Evolutionary conservation across 2,888 invertebrate species (phyloP).

Genomic region (Limnephilus marmoratus): DNA sequence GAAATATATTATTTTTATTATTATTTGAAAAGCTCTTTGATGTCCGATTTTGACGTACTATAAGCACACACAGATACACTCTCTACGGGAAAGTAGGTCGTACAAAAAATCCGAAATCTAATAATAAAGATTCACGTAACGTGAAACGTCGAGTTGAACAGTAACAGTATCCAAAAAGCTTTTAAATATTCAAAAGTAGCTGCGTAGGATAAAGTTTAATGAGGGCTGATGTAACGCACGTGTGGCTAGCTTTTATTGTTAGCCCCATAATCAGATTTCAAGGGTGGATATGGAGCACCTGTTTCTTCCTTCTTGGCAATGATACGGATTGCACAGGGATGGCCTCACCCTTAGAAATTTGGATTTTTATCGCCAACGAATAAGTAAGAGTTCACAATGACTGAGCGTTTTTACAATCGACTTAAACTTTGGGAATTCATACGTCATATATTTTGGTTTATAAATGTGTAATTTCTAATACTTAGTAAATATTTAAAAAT

Average conservation of each 20-base stretch:
- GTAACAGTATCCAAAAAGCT: constrained; percentile 22
- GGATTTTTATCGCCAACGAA: background rate
- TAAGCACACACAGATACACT: background rate
- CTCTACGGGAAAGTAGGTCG: background rate
- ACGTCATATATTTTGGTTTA: too few species aligned
- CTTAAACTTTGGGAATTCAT: too few species aligned
- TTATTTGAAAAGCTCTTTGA: background rate
- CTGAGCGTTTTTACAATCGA: too few species aligned
- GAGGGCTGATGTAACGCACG: constrained; percentile 32
- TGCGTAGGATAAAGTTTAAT: constrained; percentile 31
- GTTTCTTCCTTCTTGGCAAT: background rate
- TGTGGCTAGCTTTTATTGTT: constrained; percentile 42
- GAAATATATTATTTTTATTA: too few species aligned
- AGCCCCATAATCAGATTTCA: constrained; percentile 32
- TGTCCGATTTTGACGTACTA: background rate
- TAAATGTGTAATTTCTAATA: too few species aligned
- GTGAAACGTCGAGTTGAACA: background rate
- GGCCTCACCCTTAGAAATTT: background rate
- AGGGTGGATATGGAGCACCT: constrained; percentile 23
- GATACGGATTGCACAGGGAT: background rate
- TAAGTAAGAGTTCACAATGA: too few species aligned
- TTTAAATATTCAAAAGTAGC: constrained; percentile 37
- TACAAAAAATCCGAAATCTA: background rate
- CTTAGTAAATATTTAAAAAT: too few species aligned
- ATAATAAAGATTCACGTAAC: background rate